Evolutionary conservation across 2,888 invertebrate species (phyloP), one percentile per base, ranked within the genome.

Genomic region (Idaea straminata): DNA sequence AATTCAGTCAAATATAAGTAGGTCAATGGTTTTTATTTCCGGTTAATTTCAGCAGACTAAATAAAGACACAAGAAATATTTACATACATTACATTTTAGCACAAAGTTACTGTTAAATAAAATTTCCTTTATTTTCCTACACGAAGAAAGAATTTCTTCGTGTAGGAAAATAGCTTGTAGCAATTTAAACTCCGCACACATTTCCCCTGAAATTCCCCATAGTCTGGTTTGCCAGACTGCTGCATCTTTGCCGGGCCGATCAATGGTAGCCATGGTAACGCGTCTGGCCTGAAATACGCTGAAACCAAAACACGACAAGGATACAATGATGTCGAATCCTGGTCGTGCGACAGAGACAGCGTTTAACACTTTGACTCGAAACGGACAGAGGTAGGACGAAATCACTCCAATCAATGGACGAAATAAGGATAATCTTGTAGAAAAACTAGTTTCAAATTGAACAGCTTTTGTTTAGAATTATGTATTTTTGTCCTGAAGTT

Each of bases 211-310:
- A 74, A 79, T 77, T 67, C 76, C 74, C 74, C 81, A 74, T 77
- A 78, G 77, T 78, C 77, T 77, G 77, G 69, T 67, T 81, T 81
- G 79, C 83, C 89, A 90, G 90, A 88, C 89, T 86, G 78, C 84
- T 91, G 91, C 88, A 89, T 85, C 77, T 77, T 91, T 90, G 90
- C 88, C 87, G 83, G 74, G 65, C 69, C 89, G 90, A 91, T 91
- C 91, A 91, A 91, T 91, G 88, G 91, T 89, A 73, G 73, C 87
- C 87, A 89, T 89, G 83, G 80, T 75, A 85, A 91, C 89, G 91
- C 90, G 90, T 91, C 85, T 87, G 87, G 75, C 79, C 81, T 85
- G 83, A 82, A 86, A 83, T 71, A 74, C 69, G 76, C 83, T 83
- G 86, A 84, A 84, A 57, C 47, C 65, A 67, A 70, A 72, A 70